Conservation (phyloP, 2,888 invertebrate species). For the Carcina quercana region DNA sequence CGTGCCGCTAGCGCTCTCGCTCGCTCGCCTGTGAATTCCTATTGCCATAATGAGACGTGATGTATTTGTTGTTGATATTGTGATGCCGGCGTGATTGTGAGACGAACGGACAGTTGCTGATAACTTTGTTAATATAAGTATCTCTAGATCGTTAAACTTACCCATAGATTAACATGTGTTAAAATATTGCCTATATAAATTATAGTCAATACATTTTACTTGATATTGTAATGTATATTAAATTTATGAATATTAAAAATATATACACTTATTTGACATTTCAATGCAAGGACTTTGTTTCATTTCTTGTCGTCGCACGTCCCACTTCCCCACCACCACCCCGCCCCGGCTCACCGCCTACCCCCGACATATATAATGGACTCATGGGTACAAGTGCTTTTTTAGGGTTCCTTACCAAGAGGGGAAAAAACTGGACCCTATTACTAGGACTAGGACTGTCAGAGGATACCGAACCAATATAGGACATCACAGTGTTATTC, state of each 20-base stretch:
- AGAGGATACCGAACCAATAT: too few relatives aligned
- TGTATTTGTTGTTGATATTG: constrained; percentile 51
- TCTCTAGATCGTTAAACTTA: constrained; percentile 71
- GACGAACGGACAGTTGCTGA: constrained; percentile 26
- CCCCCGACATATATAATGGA: too few relatives aligned
- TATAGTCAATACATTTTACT: constrained; percentile 74
- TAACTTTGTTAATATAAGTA: constrained; percentile 60
- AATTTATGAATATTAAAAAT: constrained; percentile 75
- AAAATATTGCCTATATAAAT: constrained; percentile 74
- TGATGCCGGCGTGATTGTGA: constrained; percentile 9
- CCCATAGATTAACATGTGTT: constrained; percentile 73
- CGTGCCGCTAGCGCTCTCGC: too few relatives aligned
- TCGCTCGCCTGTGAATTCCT: constrained; percentile 73
- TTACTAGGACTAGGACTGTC: too few relatives aligned
- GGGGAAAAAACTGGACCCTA: too few relatives aligned
- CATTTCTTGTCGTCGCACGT: too few relatives aligned
- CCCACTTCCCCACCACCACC: too few relatives aligned
- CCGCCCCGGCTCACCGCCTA: too few relatives aligned
- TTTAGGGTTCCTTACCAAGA: too few relatives aligned
- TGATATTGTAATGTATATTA: constrained; percentile 75
- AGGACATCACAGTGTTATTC: too few relatives aligned
- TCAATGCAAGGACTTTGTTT: constrained; percentile 42
- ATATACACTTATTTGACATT: constrained; percentile 73
- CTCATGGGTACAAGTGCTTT: too few relatives aligned
- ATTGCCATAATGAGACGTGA: constrained; percentile 59